phyloP scores from a whole-genome alignment of 1,140 invertebrate genomes.

The Drosophila mayri region DNA sequence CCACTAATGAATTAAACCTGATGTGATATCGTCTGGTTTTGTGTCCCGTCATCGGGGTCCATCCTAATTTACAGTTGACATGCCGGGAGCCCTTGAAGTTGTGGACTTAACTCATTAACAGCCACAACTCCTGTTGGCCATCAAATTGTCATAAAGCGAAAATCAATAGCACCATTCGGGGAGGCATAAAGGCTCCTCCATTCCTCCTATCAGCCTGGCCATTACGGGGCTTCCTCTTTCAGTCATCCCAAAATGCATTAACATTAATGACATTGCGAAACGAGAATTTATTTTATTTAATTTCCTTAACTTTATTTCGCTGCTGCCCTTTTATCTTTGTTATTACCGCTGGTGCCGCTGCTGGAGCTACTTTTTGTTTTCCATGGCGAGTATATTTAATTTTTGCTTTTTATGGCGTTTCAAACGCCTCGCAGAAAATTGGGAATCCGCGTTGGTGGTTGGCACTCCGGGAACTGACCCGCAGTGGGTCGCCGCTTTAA shows the following conservation, averaged over 20 bases:
- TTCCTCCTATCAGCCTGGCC: constrained; percentile 31
- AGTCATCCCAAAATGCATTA: constrained; percentile 55
- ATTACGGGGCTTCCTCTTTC: constrained; percentile 34
- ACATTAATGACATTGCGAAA: constrained; percentile 78
- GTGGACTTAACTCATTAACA: constrained; percentile 44
- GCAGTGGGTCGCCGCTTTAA: constrained; percentile 59
- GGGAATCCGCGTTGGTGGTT: constrained; percentile 21
- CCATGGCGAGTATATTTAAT: constrained; percentile 66
- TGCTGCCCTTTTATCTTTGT: constrained; percentile 39
- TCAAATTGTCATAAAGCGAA: constrained; percentile 66
- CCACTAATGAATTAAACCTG: constrained; percentile 22
- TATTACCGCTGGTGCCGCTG: constrained; percentile 30
- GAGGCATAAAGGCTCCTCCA: constrained; percentile 14
- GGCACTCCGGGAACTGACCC: constrained; percentile 35
- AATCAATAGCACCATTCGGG: constrained; percentile 68
- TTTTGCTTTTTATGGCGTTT: constrained; percentile 69
- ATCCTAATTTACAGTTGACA: constrained; percentile 14
- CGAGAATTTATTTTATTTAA: constrained; percentile 78
- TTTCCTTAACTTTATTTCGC: constrained; percentile 64
- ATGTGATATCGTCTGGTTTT: not conserved
- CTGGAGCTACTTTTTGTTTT: constrained; percentile 40
- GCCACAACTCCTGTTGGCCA: constrained; percentile 44
- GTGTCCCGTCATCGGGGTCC: not conserved
- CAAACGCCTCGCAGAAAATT: constrained; percentile 57
- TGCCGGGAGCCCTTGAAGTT: constrained; percentile 17